Percentiles rank a stretch among this genome's conserved stretches.
These are phyloP conservation scores for Miichthys miiuy DNA, from an alignment of 2,797 vertebrate species.

Conservation along the genomic window DNA sequence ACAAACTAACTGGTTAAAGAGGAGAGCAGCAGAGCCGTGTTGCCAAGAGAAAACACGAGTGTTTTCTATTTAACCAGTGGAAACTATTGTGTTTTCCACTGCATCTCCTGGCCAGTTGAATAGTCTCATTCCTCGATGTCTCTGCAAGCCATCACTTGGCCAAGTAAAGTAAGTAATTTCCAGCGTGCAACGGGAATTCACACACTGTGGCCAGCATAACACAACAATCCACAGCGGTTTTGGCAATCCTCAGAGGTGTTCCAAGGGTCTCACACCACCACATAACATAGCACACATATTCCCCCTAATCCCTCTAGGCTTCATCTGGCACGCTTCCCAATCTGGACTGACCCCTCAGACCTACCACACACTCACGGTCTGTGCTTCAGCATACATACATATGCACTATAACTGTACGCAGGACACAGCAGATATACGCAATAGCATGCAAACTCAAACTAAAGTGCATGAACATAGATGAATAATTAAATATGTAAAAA, in stretches of 20 bases:
- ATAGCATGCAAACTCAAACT: conserved; percentile 23
- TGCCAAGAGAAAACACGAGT: conserved; percentile 42
- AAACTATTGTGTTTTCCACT: conserved; percentile 63
- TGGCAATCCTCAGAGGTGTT: conserved; percentile 62
- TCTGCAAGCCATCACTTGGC: conserved; percentile 69
- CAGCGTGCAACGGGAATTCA: conserved; percentile 60
- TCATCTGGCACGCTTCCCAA: conserved; percentile 54
- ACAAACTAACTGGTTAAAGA: conserved; percentile 15
- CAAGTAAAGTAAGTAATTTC: conserved; percentile 66
- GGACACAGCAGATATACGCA: conserved; percentile 28
- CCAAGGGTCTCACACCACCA: conserved; percentile 65
- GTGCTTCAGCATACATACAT: conserved; percentile 11
- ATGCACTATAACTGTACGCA: conserved; percentile 3
- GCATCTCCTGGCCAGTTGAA: conserved; percentile 49
- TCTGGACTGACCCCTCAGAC: conserved; percentile 63
- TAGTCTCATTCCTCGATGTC: conserved; percentile 49
- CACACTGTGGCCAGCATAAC: conserved; percentile 63
- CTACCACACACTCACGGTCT: conserved; percentile 50
- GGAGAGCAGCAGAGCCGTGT: not conserved
- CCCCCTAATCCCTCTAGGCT: conserved; percentile 55
- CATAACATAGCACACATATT: conserved; percentile 69
- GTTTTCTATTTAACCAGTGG: conserved; percentile 42
- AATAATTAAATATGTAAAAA: conserved; percentile 19
- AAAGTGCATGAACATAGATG: not conserved
- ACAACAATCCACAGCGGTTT: conserved; percentile 69